Evolutionary conservation across 2,113 vertebrate species (phyloP).

Genomic region (Cervus canadensis): DNA sequence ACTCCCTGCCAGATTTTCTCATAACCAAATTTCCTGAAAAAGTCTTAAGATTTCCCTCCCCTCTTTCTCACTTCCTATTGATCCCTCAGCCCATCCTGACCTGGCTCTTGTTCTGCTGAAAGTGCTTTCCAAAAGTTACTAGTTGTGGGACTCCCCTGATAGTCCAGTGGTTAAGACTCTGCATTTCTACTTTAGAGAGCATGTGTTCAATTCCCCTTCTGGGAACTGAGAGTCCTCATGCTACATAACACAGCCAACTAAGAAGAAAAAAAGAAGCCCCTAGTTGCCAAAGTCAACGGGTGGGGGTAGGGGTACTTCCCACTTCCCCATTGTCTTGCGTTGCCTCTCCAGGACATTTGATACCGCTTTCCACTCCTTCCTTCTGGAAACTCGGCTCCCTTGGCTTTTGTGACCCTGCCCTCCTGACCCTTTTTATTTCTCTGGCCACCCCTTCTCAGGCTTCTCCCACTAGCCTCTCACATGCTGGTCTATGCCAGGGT

Average conservation of each 20-base stretch:
- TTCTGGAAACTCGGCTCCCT: constrained; percentile 3
- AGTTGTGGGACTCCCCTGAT: not conserved
- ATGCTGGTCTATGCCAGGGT: not conserved
- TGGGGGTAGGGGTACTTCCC: too few relatives aligned
- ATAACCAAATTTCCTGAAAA: not conserved
- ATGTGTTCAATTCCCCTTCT: not conserved
- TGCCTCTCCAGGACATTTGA: not conserved
- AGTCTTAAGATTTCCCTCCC: not conserved
- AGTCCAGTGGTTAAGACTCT: not conserved
- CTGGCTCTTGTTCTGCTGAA: not conserved
- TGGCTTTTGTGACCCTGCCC: not conserved
- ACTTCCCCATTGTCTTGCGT: not conserved
- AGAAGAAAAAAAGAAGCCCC: not conserved
- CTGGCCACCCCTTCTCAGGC: not conserved
- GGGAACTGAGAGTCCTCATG: not conserved
- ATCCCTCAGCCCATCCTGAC: not conserved
- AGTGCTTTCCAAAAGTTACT: not conserved
- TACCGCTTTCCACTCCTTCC: not conserved
- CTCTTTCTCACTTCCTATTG: not conserved
- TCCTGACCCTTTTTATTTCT: not conserved
- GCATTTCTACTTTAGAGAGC: not conserved
- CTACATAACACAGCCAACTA: not conserved
- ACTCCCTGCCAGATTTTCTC: constrained; percentile 6
- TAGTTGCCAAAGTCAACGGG: not conserved
- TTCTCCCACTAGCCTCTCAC: not conserved